phyloP scores from a whole-genome alignment of 2,888 invertebrate species.

The Byasa hedistus region DNA sequence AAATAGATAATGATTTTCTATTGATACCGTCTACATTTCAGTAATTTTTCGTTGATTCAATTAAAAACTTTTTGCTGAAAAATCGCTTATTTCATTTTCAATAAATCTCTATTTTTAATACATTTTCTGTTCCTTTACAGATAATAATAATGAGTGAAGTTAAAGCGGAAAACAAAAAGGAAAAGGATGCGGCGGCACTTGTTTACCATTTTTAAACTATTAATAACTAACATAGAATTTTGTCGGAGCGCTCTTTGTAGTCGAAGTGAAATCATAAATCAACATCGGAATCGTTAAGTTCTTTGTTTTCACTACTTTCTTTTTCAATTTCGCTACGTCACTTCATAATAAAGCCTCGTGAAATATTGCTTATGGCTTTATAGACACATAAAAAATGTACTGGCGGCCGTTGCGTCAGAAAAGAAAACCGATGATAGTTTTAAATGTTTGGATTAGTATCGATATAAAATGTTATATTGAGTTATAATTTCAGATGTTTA shows the following conservation, averaged over 20 bases:
- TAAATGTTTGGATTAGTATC: no score
- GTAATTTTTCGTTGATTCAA: no score
- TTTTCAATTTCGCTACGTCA: slow-evolving; percentile 23
- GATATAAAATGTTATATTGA: no score
- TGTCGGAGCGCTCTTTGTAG: slow-evolving; percentile 14
- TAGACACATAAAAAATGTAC: background rate
- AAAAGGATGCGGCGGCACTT: background rate
- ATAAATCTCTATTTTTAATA: no score
- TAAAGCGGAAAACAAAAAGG: background rate
- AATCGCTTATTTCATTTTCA: no score
- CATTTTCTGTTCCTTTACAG: background rate
- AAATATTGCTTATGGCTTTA: slow-evolving; percentile 7
- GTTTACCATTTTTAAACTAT: slow-evolving; percentile 22
- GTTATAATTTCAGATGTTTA: no score
- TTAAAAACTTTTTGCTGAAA: no score
- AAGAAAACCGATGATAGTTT: no score
- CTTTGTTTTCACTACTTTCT: slow-evolving; percentile 18
- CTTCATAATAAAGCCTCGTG: slow-evolving; percentile 9
- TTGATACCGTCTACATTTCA: no score
- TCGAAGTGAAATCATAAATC: slow-evolving; percentile 21
- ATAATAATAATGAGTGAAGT: background rate
- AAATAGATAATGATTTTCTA: no score
- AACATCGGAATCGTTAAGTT: slow-evolving; percentile 23
- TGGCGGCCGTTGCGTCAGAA: no score
- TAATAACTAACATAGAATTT: slow-evolving; percentile 10